Evolutionary conservation across 2,888 invertebrate genomes (phyloP).

Genomic region (Cosmia trapezina): DNA sequence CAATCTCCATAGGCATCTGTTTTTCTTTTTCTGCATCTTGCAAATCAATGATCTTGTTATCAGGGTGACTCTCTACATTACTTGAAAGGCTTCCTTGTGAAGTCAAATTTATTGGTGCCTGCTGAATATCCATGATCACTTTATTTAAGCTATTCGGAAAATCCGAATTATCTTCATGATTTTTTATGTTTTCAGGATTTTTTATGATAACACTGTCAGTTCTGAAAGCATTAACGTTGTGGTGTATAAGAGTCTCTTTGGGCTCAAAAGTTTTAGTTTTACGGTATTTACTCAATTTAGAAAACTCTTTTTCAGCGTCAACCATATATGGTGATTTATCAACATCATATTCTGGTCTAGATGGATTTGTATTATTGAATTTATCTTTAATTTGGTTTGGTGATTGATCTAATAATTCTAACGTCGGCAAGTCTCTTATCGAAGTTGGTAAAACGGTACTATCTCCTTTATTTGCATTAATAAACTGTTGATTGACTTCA

Average conservation of each 20-base stretch:
- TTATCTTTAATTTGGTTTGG: conserved; percentile 54
- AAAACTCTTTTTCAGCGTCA: conserved; percentile 76
- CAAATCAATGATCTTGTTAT: conserved; percentile 33
- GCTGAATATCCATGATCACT: conserved; percentile 54
- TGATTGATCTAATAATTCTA: conserved; percentile 68
- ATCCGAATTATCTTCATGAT: conserved; percentile 67
- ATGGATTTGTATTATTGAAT: conserved; percentile 44
- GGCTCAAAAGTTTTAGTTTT: conserved; percentile 74
- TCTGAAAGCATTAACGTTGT: conserved; percentile 73
- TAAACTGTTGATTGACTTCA: conserved; percentile 88
- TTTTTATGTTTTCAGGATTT: conserved; percentile 84
- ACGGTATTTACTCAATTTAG: conserved; percentile 85
- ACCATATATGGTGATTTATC: conserved; percentile 60
- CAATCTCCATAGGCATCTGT: conserved; percentile 67
- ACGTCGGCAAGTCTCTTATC: conserved; percentile 70
- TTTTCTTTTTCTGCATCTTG: conserved; percentile 37
- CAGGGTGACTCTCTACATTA: conserved; percentile 30
- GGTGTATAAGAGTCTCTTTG: conserved; percentile 60
- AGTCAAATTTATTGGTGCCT: conserved; percentile 72
- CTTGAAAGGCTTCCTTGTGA: conserved; percentile 62
- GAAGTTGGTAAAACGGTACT: conserved; percentile 61
- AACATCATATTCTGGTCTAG: conserved; percentile 50
- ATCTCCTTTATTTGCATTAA: conserved; percentile 85
- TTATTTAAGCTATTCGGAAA: conserved; percentile 47
- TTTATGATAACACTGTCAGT: conserved; percentile 88